phyloP scores from a whole-genome alignment of 2,113 vertebrate species.

The Greenwoodochromis staneri region DNA sequence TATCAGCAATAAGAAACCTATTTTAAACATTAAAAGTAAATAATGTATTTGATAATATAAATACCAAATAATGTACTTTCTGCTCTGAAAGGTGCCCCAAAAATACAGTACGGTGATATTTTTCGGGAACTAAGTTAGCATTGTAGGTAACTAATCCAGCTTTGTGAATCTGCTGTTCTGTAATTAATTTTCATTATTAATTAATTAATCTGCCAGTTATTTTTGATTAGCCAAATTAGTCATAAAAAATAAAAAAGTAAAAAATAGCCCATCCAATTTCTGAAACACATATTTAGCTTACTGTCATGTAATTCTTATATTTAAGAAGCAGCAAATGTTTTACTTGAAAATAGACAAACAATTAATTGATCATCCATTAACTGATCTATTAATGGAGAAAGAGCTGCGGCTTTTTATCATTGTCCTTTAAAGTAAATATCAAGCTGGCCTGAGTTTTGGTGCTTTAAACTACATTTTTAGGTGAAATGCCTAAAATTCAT shows the following conservation, averaged over 20 bases:
- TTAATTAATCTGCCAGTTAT: not conserved
- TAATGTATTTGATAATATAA: not conserved
- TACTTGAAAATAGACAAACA: not conserved
- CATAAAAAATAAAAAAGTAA: not conserved
- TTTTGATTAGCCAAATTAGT: not conserved
- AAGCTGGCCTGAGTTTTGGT: not conserved
- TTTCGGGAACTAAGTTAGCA: not conserved
- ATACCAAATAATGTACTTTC: not conserved
- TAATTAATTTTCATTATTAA: not conserved
- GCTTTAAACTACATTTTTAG: not conserved
- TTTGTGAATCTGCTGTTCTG: not conserved
- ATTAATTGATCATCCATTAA: not conserved
- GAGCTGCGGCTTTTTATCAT: not conserved
- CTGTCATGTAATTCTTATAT: not conserved
- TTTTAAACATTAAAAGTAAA: not conserved
- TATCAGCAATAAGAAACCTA: not conserved
- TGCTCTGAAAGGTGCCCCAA: not conserved
- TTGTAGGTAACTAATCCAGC: not conserved
- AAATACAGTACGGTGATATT: not conserved
- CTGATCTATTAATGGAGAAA: not conserved
- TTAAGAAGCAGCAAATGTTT: not conserved
- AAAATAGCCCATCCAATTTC: not conserved
- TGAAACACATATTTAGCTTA: not conserved
- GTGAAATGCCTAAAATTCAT: not conserved
- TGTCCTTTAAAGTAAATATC: not conserved